A percentile compares a stretch with the other conserved stretches of the same genome.
phyloP scores from a whole-genome alignment of 1,140 invertebrate species.

The Tetramorium parvispinum region DNA sequence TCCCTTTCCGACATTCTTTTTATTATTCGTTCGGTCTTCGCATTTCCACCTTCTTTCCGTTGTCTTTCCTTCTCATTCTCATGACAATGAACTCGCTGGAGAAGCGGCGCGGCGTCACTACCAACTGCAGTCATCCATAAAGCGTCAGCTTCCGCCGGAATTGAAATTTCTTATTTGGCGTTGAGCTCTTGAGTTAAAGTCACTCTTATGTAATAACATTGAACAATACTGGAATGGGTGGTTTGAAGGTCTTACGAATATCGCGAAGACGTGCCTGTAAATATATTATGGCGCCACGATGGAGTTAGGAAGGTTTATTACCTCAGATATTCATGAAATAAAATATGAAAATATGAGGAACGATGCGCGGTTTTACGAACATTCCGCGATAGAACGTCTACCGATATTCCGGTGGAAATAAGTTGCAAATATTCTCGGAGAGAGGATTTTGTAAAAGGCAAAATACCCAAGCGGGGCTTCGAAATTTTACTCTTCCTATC shows the following conservation, averaged over 20 bases:
- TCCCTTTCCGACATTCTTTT: constrained; percentile 47
- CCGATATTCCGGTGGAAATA: constrained; percentile 12
- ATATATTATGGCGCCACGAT: not conserved
- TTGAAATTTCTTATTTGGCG: not conserved
- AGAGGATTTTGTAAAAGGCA: constrained; percentile 8
- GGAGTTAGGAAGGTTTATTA: constrained; percentile 7
- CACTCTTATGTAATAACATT: constrained; percentile 1
- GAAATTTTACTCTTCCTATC: constrained; percentile 9
- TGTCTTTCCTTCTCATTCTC: constrained; percentile 46
- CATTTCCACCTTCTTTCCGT: constrained; percentile 50
- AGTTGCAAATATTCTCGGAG: not conserved
- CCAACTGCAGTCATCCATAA: constrained; percentile 10
- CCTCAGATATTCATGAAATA: not conserved
- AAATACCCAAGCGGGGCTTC: not conserved
- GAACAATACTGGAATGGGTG: not conserved
- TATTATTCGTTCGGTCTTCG: constrained; percentile 35
- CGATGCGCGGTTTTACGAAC: not conserved
- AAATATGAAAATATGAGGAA: constrained; percentile 25
- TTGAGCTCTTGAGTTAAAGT: not conserved
- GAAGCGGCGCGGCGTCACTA: not conserved
- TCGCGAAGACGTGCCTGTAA: not conserved
- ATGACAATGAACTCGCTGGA: constrained; percentile 64
- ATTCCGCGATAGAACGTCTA: not conserved
- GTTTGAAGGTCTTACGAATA: not conserved
- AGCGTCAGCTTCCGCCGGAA: constrained; percentile 2